Conservation (phyloP, 2,888 invertebrate species). For the Macrophya annulata region DNA sequence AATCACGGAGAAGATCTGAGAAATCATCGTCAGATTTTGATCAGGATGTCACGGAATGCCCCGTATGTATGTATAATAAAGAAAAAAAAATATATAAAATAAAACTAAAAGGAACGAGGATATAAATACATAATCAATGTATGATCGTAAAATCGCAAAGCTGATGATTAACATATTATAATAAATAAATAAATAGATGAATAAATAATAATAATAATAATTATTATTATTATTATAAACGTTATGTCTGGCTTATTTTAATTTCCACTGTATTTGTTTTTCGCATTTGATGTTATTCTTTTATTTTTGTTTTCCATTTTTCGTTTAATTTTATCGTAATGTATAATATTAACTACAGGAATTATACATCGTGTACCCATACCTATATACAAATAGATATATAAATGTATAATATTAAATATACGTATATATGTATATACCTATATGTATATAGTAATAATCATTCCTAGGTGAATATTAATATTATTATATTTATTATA, state of each 20-base stretch:
- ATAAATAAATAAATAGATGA: not conserved
- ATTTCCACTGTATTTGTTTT: not conserved
- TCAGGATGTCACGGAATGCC: too few species aligned
- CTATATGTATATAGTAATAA: not conserved
- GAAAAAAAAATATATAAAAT: too few species aligned
- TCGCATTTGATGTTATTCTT: not conserved
- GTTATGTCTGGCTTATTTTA: not conserved
- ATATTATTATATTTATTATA: constrained; percentile 8
- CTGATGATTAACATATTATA: not conserved
- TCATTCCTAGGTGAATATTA: constrained; percentile 14
- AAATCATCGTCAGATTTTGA: too few species aligned
- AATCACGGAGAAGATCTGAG: too few species aligned
- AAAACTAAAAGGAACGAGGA: too few species aligned
- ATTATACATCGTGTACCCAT: constrained; percentile 4
- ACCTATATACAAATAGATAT: too few species aligned
- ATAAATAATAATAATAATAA: not conserved
- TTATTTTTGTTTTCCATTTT: not conserved
- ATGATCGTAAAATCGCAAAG: too few species aligned
- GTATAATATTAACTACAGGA: constrained; percentile 31
- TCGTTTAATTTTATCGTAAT: not conserved
- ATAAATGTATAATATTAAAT: too few species aligned
- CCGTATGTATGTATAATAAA: too few species aligned
- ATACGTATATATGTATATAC: too few species aligned
- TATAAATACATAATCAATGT: too few species aligned
- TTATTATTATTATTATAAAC: too few species aligned